These are phyloP conservation scores for Sinotaia quadrata DNA, from an alignment of 2,888 invertebrate species.

Conservation along the genomic window DNA sequence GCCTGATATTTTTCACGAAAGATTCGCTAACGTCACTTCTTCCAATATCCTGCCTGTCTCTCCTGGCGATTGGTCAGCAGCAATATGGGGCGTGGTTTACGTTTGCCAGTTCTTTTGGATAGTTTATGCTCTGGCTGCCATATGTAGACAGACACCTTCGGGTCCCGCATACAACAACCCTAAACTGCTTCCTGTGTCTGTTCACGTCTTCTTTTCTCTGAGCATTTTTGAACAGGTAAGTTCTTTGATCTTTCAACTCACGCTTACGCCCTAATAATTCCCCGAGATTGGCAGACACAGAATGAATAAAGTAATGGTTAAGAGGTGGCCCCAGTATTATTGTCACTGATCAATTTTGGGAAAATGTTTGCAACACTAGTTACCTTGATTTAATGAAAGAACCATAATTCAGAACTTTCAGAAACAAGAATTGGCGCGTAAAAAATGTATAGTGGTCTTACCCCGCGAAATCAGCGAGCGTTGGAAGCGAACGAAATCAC, in stretches of 20 bases:
- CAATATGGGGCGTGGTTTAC: constrained; percentile 19
- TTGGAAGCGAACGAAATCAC: too few species aligned
- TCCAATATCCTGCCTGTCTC: constrained; percentile 7
- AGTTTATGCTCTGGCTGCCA: constrained; percentile 14
- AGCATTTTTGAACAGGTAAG: constrained; percentile 18
- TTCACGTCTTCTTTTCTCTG: constrained; percentile 20
- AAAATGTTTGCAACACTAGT: too few species aligned
- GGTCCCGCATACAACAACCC: constrained; percentile 29
- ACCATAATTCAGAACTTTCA: too few species aligned
- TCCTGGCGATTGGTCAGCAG: constrained; percentile 9
- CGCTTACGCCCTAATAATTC: too few species aligned
- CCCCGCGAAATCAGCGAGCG: too few species aligned
- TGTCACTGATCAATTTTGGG: too few species aligned
- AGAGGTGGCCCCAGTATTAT: too few species aligned
- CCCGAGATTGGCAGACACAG: too few species aligned
- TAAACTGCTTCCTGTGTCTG: constrained; percentile 18
- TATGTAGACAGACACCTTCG: constrained; percentile 14
- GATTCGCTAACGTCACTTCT: background rate
- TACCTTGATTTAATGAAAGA: too few species aligned
- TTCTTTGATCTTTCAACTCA: background rate
- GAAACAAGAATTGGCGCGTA: too few species aligned
- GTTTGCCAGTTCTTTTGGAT: constrained; percentile 19
- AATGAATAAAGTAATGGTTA: too few species aligned
- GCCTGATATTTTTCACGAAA: background rate
- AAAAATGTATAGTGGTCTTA: too few species aligned